A percentile compares a stretch with the other conserved stretches of the same genome.
These are phyloP conservation scores for Heliopora coerulea DNA, from an alignment of 92 coral and sea anemone species.

Conservation along the genomic window DNA sequence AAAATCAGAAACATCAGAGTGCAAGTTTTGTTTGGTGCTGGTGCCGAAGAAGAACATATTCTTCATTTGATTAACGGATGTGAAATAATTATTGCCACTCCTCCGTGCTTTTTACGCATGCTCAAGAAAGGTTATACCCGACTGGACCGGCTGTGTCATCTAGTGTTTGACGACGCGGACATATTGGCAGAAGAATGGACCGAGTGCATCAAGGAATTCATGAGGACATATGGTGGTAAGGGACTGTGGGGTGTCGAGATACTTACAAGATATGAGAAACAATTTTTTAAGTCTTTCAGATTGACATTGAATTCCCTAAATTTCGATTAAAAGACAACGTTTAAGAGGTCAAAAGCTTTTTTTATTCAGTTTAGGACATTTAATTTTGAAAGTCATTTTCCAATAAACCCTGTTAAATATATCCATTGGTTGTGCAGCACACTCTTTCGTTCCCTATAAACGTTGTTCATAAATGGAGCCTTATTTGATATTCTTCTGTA, in stretches of 20 bases:
- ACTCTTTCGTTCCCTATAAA: too few species aligned
- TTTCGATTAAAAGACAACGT: too few species aligned
- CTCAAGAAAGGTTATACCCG: conserved; percentile 67
- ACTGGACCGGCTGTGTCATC: conserved; percentile 74
- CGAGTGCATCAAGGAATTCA: conserved; percentile 69
- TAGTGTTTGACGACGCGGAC: conserved; percentile 84
- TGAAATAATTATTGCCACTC: conserved; percentile 84
- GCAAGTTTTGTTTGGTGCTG: conserved; percentile 72
- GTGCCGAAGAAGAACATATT: conserved; percentile 77
- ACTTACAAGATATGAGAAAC: too few species aligned
- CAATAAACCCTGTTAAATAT: too few species aligned
- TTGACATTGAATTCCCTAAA: too few species aligned
- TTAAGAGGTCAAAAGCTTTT: too few species aligned
- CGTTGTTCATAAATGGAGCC: too few species aligned
- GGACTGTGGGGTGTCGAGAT: not conserved
- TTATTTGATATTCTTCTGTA: too few species aligned
- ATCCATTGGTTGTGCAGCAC: too few species aligned
- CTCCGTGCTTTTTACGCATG: conserved; percentile 83
- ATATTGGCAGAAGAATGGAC: conserved; percentile 82
- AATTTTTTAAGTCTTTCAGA: too few species aligned
- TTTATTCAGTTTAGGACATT: too few species aligned
- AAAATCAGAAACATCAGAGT: conserved; percentile 59
- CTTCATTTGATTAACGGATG: conserved; percentile 82
- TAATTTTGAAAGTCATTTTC: too few species aligned
- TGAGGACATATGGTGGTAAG: conserved; percentile 67